Percentiles rank a stretch among this genome's conserved stretches.
Conservation (phyloP, 2,113 vertebrate species). For the Tragelaphus scriptus region DNA sequence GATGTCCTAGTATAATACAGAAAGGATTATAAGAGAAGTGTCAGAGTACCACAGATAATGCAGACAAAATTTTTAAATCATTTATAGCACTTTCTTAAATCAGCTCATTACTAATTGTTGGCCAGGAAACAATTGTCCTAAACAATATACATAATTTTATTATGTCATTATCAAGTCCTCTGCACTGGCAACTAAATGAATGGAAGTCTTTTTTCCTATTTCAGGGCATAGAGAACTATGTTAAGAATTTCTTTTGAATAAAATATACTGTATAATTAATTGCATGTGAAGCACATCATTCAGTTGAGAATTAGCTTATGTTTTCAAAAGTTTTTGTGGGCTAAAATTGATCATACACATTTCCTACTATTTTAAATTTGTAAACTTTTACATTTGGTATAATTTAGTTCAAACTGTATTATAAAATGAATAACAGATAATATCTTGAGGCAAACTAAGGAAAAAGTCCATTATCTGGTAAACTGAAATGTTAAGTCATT, state of each 20-base stretch:
- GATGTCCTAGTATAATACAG: background rate
- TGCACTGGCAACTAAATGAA: conserved; percentile 68
- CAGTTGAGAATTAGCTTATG: conserved; percentile 76
- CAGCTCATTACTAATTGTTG: conserved; percentile 78
- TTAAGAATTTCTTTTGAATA: conserved; percentile 72
- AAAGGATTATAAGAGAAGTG: conserved; percentile 25
- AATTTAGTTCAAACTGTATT: conserved; percentile 71
- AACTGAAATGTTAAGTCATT: conserved; percentile 74
- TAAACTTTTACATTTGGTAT: conserved; percentile 74
- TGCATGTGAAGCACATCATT: conserved; percentile 71
- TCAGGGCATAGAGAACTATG: conserved; percentile 60
- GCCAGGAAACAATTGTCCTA: conserved; percentile 68
- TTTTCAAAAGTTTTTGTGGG: conserved; percentile 72
- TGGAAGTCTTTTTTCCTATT: conserved; percentile 69
- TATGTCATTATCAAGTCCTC: conserved; percentile 71
- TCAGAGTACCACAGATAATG: conserved; percentile 60
- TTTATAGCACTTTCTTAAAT: conserved; percentile 75
- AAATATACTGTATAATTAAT: conserved; percentile 74
- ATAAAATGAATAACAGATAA: conserved; percentile 74
- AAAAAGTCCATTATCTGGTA: conserved; percentile 54
- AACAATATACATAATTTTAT: conserved; percentile 72
- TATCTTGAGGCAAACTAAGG: conserved; percentile 73
- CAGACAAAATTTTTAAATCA: conserved; percentile 70
- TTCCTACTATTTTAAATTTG: conserved; percentile 72
- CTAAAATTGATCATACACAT: conserved; percentile 72